A percentile compares a stretch with the other conserved stretches of the same genome.
These are phyloP conservation scores for Plagiodera versicolora DNA, from an alignment of 2,888 invertebrate species.

Conservation along the genomic window DNA sequence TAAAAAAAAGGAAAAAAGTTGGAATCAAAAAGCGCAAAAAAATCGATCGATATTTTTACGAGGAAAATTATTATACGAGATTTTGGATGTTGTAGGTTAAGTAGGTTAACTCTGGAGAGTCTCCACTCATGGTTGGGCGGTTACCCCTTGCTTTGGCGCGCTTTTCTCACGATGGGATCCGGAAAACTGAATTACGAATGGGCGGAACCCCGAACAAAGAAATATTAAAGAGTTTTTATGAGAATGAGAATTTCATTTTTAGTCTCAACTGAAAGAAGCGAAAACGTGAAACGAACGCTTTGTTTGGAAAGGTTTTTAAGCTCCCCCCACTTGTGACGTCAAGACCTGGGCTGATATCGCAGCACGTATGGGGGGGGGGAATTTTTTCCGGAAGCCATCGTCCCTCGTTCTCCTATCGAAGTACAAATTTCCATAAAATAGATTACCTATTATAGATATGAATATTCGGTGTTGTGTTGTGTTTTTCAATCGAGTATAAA, in stretches of 20 bases:
- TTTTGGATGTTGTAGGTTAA: conserved; percentile 35
- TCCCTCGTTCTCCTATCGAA: conserved; percentile 49
- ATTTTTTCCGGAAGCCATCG: conserved; percentile 38
- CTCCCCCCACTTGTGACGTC: too few relatives aligned
- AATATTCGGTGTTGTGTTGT: conserved; percentile 52
- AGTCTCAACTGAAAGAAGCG: too few relatives aligned
- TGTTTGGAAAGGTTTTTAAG: too few relatives aligned
- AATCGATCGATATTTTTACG: conserved; percentile 30
- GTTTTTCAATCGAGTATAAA: conserved; percentile 52
- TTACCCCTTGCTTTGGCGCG: conserved; percentile 48
- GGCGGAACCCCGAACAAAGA: too few relatives aligned
- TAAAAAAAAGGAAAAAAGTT: conserved; percentile 38
- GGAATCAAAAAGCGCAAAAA: conserved; percentile 31
- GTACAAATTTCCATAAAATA: conserved; percentile 53
- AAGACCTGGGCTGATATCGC: too few relatives aligned
- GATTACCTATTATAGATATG: conserved; percentile 43
- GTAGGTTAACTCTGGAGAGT: conserved; percentile 27
- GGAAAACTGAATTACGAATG: conserved; percentile 32
- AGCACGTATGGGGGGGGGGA: neutral
- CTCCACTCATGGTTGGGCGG: conserved; percentile 49
- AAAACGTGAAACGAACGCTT: too few relatives aligned
- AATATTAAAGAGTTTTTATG: too few relatives aligned
- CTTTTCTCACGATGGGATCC: conserved; percentile 39
- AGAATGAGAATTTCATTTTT: neutral
- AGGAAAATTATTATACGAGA: conserved; percentile 41